Base-by-base conservation (phyloP, 2,888 invertebrate species). In the Drosophila fungiperda region DNA sequence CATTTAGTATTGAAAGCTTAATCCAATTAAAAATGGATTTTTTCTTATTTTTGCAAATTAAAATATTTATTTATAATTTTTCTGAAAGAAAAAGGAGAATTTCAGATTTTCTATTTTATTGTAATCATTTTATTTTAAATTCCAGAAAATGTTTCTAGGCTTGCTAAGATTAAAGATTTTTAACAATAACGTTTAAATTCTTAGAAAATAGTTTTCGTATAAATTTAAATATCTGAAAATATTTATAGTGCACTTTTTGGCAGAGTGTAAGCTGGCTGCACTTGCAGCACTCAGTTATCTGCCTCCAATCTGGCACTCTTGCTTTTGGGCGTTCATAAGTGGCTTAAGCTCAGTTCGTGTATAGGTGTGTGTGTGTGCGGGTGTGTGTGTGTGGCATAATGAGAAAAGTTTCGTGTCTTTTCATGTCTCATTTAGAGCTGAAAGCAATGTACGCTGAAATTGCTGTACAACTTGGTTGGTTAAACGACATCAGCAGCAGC, bases 321-420 rank as follows among this genome's bases (percentile, higher is more conserved):
- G 68, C 52, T 83, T 73, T 82, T 62, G 57, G 60, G 49, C 57
- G 50, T 50, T 54, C 68, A 72, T 73, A 83, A 82, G 83, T 80
- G 80, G 73, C 82, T 82, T 74, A 78, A 74, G 48, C 63, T 63
- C n/a, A 55, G n/a, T n/a, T 11, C 26, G 7, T 65, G 6, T 42
- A 38, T 64, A 29, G 57, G 42, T 57, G 53, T 49, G 61, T 40
- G 52, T 74, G 73, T 68, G 50, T 65, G 54, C 17, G 35, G 15
- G 23, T 23, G 53, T 12, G 26, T 5, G 64, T 71, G 78, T 73
- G 58, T 65, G 83, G 84, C 89, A 89, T 92, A 92, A 92, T 92
- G 92, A 92, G 92, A 92, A 92, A 92, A 92, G 87, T 92, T 92
- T 90, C 82, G 76, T 88, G 82, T 83, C 83, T 84, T 83, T 84